A percentile compares a stretch with the other conserved stretches of the same genome.
Evolutionary conservation across 2,797 vertebrate genomes (phyloP).

Genomic region (Pangasius djambal): DNA sequence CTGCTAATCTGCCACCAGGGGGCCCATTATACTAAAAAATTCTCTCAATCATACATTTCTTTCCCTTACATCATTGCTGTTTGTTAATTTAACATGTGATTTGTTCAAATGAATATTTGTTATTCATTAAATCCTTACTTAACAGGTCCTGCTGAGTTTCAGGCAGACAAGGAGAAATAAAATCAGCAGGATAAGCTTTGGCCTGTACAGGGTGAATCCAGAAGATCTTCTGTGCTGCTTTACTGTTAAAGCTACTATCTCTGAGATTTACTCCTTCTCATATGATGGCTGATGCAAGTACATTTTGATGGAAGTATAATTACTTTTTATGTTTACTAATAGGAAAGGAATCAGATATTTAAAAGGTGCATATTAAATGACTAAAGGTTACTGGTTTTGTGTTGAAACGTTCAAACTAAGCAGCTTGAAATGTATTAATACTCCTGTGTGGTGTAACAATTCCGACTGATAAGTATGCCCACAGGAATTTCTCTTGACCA

Average conservation of each 20-base stretch:
- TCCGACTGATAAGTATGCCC: conserved; percentile 15
- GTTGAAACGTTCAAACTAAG: background rate
- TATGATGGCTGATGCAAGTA: conserved; percentile 77
- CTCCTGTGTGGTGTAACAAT: background rate
- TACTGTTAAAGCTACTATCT: conserved; percentile 39
- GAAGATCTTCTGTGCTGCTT: background rate
- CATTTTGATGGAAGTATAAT: background rate
- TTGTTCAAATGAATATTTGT: background rate
- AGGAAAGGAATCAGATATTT: background rate
- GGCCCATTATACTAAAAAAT: background rate
- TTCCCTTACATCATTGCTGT: background rate
- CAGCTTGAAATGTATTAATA: background rate
- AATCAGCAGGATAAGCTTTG: background rate
- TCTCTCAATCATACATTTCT: background rate
- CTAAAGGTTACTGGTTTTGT: background rate
- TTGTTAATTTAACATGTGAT: background rate
- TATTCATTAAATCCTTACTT: background rate
- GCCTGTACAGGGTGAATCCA: background rate
- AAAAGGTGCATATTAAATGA: background rate
- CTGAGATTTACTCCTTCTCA: conserved; percentile 81
- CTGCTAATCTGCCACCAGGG: conserved; percentile 5
- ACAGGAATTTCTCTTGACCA: conserved; percentile 31
- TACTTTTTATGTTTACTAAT: background rate
- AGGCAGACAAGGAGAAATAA: background rate
- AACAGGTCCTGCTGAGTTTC: conserved; percentile 50